Percentiles rank a stretch among this genome's conserved stretches.
Evolutionary conservation across 1,140 invertebrate species (phyloP).

Genomic region (Drosophila auraria): DNA sequence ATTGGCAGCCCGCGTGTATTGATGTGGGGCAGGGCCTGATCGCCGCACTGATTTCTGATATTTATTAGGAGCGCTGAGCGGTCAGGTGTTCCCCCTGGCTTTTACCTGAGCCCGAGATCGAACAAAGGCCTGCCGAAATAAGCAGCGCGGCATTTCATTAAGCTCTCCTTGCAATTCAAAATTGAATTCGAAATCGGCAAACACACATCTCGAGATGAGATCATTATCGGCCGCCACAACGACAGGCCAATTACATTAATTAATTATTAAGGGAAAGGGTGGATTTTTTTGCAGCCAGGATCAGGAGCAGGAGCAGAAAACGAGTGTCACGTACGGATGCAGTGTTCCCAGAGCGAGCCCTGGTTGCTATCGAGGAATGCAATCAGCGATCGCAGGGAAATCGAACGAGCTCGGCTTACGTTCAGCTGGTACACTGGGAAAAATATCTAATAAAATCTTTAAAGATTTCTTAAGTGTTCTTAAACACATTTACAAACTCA

Average conservation of each 20-base stretch:
- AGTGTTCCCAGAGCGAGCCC: constrained; percentile 67
- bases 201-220: constrained; percentile 80
- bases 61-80: constrained; percentile 34
- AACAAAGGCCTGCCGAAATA: constrained; percentile 61
- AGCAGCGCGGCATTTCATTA: constrained; percentile 45
- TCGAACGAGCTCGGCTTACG: constrained; percentile 61
- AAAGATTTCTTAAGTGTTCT: background rate
- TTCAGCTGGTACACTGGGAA: constrained; percentile 32
- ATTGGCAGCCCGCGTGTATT: constrained; percentile 33
- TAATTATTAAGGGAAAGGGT: constrained; percentile 75
- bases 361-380: constrained; percentile 72
- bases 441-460: background rate
- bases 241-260: constrained; percentile 85
- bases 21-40: constrained; percentile 50
- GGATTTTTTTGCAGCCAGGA: constrained; percentile 14
- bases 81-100: constrained; percentile 30
- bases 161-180: constrained; percentile 58
- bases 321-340: constrained; percentile 73
- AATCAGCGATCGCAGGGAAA: constrained; percentile 73
- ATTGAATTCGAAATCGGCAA: constrained; percentile 79
- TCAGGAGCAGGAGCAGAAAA: constrained; percentile 29
- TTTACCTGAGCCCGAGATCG: background rate
- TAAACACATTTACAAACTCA: no score
- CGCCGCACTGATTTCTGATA: constrained; percentile 31
- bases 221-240: constrained; percentile 80